These are phyloP conservation scores for Amphipoea oculea DNA, from an alignment of 2,888 invertebrate species.

Conservation along the genomic window DNA sequence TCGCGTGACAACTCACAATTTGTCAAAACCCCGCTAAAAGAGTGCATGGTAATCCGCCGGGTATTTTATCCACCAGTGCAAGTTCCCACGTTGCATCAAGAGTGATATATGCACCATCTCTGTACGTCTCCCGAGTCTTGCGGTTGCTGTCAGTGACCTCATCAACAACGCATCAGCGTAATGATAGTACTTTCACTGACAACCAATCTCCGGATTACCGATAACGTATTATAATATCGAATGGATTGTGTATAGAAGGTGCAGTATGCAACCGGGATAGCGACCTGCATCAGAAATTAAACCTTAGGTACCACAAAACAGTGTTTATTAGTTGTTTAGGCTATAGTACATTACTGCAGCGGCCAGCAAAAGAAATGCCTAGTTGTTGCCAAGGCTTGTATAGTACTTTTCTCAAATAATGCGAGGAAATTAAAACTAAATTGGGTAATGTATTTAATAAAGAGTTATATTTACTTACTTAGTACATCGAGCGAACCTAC, in stretches of 20 bases:
- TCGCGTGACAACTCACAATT: background rate
- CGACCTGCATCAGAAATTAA: background rate
- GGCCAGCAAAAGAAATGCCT: no score
- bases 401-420: no score
- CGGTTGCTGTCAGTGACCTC: constrained; percentile 65
- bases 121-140: constrained; percentile 37
- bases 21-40: background rate
- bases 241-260: constrained; percentile 34
- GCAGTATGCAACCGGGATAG: background rate
- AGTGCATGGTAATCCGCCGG: background rate
- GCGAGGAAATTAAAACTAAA: no score
- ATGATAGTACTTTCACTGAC: constrained; percentile 66
- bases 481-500: no score
- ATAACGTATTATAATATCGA: constrained; percentile 41
- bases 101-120: constrained; percentile 36
- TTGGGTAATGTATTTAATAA: no score
- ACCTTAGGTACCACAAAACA: background rate
- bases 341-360: no score
- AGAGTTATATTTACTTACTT: no score
- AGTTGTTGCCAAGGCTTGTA: no score
- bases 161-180: constrained; percentile 65
- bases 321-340: background rate
- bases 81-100: constrained; percentile 43
- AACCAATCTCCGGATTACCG: constrained; percentile 58
- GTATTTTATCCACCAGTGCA: background rate